Percentiles rank a stretch among this genome's conserved stretches.
Conservation (phyloP, 53 echinoderm and acorn worm genomes). For the Temnopleurus reevesii region DNA sequence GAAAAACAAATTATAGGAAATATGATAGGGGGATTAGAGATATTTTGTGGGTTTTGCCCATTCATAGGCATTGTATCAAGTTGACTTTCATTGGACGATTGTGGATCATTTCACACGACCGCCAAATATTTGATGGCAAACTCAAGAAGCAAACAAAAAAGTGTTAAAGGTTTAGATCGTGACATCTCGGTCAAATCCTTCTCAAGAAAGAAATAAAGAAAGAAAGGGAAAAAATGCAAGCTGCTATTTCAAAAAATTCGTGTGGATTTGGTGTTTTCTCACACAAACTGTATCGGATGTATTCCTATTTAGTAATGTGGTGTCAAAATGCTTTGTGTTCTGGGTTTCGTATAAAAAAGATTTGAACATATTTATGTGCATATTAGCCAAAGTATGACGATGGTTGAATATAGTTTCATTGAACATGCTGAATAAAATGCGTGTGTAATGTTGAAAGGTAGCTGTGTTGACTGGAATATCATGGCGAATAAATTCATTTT, state of each 20-base stretch:
- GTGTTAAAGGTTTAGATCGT: slow-evolving; percentile 21
- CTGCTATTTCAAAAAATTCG: background rate
- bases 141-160: slow-evolving; percentile 30
- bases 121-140: slow-evolving; percentile 48
- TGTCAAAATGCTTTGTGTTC: background rate
- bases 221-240: background rate
- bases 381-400: too few species aligned
- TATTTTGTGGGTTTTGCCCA: slow-evolving; percentile 26
- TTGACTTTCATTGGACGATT: background rate
- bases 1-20: background rate
- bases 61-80: slow-evolving; percentile 25
- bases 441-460: too few species aligned
- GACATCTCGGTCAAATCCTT: background rate
- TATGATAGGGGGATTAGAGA: slow-evolving; percentile 7
- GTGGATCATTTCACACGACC: slow-evolving; percentile 28
- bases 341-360: background rate
- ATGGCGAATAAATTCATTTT: too few species aligned
- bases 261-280: background rate
- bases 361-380: too few species aligned
- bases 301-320: background rate
- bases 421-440: too few species aligned
- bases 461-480: too few species aligned
- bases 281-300: background rate
- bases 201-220: background rate
- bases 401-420: too few species aligned